phyloP scores from a whole-genome alignment of 2,888 invertebrate species.

The Embidobia sp. region DNA sequence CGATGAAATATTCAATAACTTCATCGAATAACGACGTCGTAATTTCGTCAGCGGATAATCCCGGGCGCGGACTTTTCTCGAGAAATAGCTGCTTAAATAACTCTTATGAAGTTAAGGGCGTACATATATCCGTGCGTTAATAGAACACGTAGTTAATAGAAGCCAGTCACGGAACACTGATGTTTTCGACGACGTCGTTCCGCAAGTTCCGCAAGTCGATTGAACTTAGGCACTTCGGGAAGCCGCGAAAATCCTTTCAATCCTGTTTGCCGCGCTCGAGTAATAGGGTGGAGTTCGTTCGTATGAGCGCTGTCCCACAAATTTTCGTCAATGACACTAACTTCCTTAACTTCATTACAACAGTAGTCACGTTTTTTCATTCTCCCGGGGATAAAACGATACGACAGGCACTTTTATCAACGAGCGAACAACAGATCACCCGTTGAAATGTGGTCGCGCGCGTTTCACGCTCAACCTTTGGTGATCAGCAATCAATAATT shows the following conservation, averaged over 20 bases:
- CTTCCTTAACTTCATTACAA: conserved; percentile 59
- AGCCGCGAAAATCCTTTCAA: conserved; percentile 66
- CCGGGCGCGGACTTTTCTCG: background rate
- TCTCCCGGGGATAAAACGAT: conserved; percentile 32
- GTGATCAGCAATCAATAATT: too few species aligned
- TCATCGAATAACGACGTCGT: background rate
- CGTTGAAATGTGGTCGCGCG: too few species aligned
- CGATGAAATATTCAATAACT: conserved; percentile 22
- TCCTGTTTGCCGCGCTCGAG: conserved; percentile 61
- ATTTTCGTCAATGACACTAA: conserved; percentile 61
- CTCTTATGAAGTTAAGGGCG: conserved; percentile 42
- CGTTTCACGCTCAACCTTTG: too few species aligned
- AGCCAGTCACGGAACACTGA: conserved; percentile 64
- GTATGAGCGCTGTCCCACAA: conserved; percentile 60
- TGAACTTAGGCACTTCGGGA: conserved; percentile 64
- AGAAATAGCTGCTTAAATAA: conserved; percentile 48
- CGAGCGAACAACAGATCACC: conserved; percentile 3
- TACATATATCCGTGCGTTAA: conserved; percentile 59
- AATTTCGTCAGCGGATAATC: conserved; percentile 9
- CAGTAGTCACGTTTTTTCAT: conserved; percentile 61
- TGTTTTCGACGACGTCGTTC: conserved; percentile 65
- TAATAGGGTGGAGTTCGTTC: conserved; percentile 58
- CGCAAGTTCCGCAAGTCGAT: conserved; percentile 64
- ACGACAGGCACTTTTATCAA: conserved; percentile 41
- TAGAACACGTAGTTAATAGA: conserved; percentile 66